These are phyloP conservation scores for Ia io DNA, from an alignment of 2,113 vertebrate genomes.

Conservation along the genomic window DNA sequence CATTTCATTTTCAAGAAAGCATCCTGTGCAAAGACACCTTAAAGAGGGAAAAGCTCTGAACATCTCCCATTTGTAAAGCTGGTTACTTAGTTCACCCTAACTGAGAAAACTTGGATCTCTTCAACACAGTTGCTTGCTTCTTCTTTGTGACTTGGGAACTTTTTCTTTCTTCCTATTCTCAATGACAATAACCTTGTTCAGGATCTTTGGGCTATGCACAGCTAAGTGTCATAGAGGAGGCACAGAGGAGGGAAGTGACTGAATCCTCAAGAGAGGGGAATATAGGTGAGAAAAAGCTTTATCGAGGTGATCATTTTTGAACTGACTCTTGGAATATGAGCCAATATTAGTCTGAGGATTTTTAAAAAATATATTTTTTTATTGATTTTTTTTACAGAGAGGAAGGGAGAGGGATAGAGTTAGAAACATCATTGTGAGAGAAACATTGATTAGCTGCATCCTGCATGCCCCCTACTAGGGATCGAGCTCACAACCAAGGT, in stretches of 20 bases:
- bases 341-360: not conserved
- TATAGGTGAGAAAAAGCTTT: not conserved
- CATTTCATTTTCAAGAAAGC: constrained; percentile 6
- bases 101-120: not conserved
- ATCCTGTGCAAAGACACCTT: not conserved
- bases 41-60: not conserved
- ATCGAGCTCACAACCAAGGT: no score
- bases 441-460: no score
- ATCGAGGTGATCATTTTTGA: not conserved
- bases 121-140: not conserved
- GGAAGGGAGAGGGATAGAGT: no score
- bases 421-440: no score
- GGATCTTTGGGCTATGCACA: not conserved
- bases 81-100: not conserved
- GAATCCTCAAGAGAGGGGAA: not conserved
- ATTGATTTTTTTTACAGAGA: no score
- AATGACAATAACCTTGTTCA: not conserved
- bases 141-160: not conserved
- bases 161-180: constrained; percentile 12
- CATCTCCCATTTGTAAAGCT: not conserved
- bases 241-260: not conserved
- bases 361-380: no score
- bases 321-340: not conserved
- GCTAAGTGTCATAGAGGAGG: not conserved
- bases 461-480: no score